These are phyloP conservation scores for Polypterus senegalus DNA, from an alignment of 2,113 vertebrate genomes.

Conservation along the genomic window DNA sequence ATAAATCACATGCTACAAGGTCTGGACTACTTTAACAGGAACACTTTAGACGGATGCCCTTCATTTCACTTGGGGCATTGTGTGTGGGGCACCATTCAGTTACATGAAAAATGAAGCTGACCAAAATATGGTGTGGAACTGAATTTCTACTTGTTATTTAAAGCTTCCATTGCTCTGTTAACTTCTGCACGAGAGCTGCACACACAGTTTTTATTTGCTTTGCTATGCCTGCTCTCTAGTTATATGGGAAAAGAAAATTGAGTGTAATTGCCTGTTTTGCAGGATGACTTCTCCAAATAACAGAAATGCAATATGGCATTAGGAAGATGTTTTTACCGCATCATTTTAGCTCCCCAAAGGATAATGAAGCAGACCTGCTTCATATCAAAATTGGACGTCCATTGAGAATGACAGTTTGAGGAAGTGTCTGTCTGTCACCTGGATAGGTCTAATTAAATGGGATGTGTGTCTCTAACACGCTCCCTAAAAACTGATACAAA, in stretches of 20 bases:
- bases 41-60: too few relatives aligned
- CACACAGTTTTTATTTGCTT: too few relatives aligned
- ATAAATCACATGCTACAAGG: too few relatives aligned
- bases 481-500: not conserved
- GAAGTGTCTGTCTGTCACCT: not conserved
- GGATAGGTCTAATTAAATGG: not conserved
- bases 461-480: not conserved
- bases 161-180: too few relatives aligned
- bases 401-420: not conserved
- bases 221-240: not conserved
- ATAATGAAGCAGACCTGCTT: conserved; percentile 3
- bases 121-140: too few relatives aligned
- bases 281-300: not conserved
- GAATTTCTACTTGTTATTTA: too few relatives aligned
- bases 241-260: not conserved
- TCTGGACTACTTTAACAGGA: too few relatives aligned
- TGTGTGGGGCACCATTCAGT: too few relatives aligned
- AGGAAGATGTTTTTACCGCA: conserved; percentile 1
- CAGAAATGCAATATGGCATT: not conserved
- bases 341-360: not conserved
- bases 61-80: too few relatives aligned
- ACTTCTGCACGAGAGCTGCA: too few relatives aligned
- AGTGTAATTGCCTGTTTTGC: not conserved
- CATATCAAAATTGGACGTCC: conserved; percentile 1
- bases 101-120: too few relatives aligned